Evolutionary conservation across 2,113 vertebrate genomes (phyloP), one percentile per base, ranked within the genome.

Genomic region (Hypanus sabinus): DNA sequence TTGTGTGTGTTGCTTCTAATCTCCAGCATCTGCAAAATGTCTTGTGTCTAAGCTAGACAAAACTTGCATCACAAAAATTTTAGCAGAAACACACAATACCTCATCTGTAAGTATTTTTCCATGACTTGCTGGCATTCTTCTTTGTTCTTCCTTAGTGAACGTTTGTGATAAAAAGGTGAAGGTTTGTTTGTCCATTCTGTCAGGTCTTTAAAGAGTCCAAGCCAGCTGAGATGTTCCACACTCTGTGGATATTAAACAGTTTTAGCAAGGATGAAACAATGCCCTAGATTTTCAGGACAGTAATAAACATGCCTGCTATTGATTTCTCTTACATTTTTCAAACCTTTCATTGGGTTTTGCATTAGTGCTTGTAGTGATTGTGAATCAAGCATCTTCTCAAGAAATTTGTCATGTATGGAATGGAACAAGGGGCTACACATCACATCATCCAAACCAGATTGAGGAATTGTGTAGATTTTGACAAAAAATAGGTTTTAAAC

Each of bases 211-310:
- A 97, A 97, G 68, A 97, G 93, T 1, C 97, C 97, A 68, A 97
- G 95, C 97, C 97, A 97, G 95, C 97, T 97, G 80, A 97, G 95
- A 94, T 97, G 96, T 95, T 97, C 97, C 24, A 97, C 97, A 85
- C 95, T 97, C 97, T 97, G 94, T 93, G 81, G 75, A 57, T 18
- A n/a, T 90, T 65, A 18, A 90, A 16, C 27, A 33, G 30, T 65
- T 90, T 65, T 68, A 77, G 65, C 36, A 57, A 75, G 30, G 33
- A 75, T 55, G 73, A 65, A 77, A 77, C 9, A 94, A 76, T 55
- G 27, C 18, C 2, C 71, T 33, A 0, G n/a, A 22, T 62, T 94
- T 79, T 76, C 36, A n/a, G 14, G 46, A 24, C 46, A 85, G 24
- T 8, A 3, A 8, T 22, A 30, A 88, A n/a, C 81, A 57, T 57